A percentile compares a stretch with the other conserved stretches of the same genome.
Conservation (phyloP, 2,113 vertebrate species). For the Anarhynchus alexandrinus region DNA sequence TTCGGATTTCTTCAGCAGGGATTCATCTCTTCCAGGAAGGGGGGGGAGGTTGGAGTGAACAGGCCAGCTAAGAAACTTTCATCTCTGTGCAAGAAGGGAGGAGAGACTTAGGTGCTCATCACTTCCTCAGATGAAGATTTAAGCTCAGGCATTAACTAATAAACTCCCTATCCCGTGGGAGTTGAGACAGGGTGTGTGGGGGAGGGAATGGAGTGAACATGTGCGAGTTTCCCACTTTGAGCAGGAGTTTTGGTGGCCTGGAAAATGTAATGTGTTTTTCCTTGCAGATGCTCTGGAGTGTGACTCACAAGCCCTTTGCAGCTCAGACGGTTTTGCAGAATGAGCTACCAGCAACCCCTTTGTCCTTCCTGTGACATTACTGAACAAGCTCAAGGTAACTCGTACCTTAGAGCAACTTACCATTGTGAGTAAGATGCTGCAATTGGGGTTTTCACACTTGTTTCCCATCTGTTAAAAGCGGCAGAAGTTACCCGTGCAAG, state of each 20-base stretch:
- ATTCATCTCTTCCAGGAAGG: conserved; percentile 10
- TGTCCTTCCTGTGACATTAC: not conserved
- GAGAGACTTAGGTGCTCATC: conserved; percentile 26
- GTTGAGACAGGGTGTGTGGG: not conserved
- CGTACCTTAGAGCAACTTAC: not conserved
- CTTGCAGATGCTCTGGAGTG: conserved; percentile 29
- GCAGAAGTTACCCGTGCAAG: not conserved
- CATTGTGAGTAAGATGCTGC: not conserved
- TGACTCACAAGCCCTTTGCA: conserved; percentile 37
- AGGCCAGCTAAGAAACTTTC: not conserved
- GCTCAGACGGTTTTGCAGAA: not conserved
- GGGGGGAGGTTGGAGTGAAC: not conserved
- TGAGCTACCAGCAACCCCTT: not conserved
- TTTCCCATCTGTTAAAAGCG: not conserved
- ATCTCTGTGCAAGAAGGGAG: conserved; percentile 1
- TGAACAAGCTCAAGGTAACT: not conserved
- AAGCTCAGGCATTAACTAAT: conserved; percentile 28
- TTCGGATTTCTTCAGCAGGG: conserved; percentile 39
- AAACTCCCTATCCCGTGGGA: conserved; percentile 14
- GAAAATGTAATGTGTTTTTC: conserved; percentile 23
- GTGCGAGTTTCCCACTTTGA: not conserved
- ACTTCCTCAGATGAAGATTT: not conserved
- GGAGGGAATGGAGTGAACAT: not conserved
- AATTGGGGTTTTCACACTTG: not conserved
- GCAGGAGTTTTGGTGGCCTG: conserved; percentile 27